Conservation (phyloP, 2,113 vertebrate genomes). For the Pitta sordida region DNA sequence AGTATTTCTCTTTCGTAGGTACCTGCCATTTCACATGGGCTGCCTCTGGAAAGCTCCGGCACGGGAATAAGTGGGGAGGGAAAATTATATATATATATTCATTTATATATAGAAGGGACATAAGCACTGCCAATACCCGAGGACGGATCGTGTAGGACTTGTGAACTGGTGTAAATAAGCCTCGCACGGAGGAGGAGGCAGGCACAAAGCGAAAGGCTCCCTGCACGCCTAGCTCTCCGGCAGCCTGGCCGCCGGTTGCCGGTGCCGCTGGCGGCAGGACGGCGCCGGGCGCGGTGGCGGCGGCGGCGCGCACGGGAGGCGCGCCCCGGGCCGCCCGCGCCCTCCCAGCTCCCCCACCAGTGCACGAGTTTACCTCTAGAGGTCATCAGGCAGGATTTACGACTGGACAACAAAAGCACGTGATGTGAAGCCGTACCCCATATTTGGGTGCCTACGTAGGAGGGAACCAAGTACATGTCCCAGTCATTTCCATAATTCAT, state of each 20-base stretch:
- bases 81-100: background rate
- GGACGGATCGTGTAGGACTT: background rate
- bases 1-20: constrained; percentile 58
- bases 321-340: constrained; percentile 77
- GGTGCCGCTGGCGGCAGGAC: background rate
- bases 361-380: constrained; percentile 99
- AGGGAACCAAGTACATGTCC: constrained; percentile 99
- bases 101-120: background rate
- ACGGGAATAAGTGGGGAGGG: background rate
- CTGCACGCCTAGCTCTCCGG: background rate
- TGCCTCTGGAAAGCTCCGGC: background rate
- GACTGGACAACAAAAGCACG: constrained; percentile 99
- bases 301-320: background rate
- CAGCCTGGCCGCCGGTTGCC: background rate
- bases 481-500: constrained; percentile 99
- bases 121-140: background rate
- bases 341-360: constrained; percentile 89
- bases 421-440: constrained; percentile 97
- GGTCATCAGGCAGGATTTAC: constrained; percentile 99
- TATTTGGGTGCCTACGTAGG: constrained; percentile 99
- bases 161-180: background rate
- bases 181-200: background rate
- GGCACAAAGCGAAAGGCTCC: background rate
- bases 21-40: constrained; percentile 56
- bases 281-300: background rate